Base-by-base conservation (phyloP, 2,888 invertebrate species). In the Parnassius mnemosyne region DNA sequence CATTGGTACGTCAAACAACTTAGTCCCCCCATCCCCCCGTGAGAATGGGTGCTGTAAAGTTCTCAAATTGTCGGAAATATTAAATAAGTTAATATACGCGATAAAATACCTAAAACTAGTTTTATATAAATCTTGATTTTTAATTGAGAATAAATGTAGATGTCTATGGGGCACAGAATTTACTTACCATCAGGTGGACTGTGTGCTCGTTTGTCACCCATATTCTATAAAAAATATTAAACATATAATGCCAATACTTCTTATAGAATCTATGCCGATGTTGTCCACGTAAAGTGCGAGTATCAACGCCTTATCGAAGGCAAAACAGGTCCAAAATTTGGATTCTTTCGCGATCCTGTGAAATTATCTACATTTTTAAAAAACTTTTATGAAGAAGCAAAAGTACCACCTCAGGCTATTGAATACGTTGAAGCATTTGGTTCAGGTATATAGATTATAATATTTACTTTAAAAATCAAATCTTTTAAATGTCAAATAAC, bases 391-490 rank as follows among this genome's bases (percentile, higher is more conserved):
- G 72, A 89, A 7, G 93, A 94, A 75, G 93, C 94, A 16, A 85
- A 92, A 41, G 77, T 97, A 11, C 88, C 94, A 56, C 96, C 97
- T 0, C 78, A 85, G 9, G 84, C 89, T 1, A 92, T 98, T 10
- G 93, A 94, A 66, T 98, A 95, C 77, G 92, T 98, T 3, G 98
- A 98, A 86, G 96, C 97, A 46, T 96, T 96, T 73, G 95, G 96
- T 65, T 95, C 95, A 66, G 96, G 96, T 88, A 73, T 44, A 16
- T 13, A 13, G 16, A 16, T 16, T 16, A 16, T 16, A 49, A n/a
- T 47, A 11, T 43, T 3, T 10, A 43, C 43, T 3, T 1, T 9
- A 43, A 46, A 10, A 46, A 11, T 5, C 2, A 46, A 46, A n/a
- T 11, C 0, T 12, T 46, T n/a, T 46, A n/a, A 46, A 12, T n/a